These are phyloP conservation scores for Arothron firmamentum DNA, from an alignment of 2,113 vertebrate species.

Conservation along the genomic window DNA sequence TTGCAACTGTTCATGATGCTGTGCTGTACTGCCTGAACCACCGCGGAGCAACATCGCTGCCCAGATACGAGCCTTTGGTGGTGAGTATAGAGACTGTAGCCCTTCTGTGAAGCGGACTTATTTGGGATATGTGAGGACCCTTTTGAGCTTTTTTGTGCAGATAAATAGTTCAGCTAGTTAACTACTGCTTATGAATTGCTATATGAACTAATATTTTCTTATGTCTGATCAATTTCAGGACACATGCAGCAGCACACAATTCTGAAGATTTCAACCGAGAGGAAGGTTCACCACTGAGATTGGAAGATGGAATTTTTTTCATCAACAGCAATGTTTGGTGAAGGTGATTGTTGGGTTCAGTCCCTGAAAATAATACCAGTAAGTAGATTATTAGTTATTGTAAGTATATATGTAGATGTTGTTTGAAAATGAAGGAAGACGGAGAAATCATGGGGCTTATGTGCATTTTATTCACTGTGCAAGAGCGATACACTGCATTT, in stretches of 20 bases:
- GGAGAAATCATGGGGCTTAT: conserved; percentile 2
- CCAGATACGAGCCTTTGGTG: conserved; percentile 42
- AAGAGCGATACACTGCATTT: conserved; percentile 43
- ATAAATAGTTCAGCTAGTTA: neutral
- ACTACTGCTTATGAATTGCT: too few species aligned
- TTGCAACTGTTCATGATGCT: conserved; percentile 84
- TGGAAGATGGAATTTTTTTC: neutral
- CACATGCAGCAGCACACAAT: conserved; percentile 48
- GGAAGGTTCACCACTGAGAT: conserved; percentile 1
- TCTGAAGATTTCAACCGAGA: conserved; percentile 38
- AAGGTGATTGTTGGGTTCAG: too few species aligned
- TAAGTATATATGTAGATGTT: too few species aligned
- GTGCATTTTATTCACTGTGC: conserved; percentile 44
- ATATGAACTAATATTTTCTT: neutral
- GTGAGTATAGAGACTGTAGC: conserved; percentile 45
- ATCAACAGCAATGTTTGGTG: neutral
- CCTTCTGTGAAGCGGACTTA: neutral
- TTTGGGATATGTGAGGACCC: neutral
- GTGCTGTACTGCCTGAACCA: conserved; percentile 72
- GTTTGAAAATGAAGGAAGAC: conserved; percentile 9
- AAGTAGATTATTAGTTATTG: too few species aligned
- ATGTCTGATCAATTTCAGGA: conserved; percentile 59
- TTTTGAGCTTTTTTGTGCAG: neutral
- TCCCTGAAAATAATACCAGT: too few species aligned
- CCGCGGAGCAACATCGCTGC: conserved; percentile 27